Evolutionary conservation across 2,113 vertebrate genomes (phyloP).

Genomic region (Noturus placidus): DNA sequence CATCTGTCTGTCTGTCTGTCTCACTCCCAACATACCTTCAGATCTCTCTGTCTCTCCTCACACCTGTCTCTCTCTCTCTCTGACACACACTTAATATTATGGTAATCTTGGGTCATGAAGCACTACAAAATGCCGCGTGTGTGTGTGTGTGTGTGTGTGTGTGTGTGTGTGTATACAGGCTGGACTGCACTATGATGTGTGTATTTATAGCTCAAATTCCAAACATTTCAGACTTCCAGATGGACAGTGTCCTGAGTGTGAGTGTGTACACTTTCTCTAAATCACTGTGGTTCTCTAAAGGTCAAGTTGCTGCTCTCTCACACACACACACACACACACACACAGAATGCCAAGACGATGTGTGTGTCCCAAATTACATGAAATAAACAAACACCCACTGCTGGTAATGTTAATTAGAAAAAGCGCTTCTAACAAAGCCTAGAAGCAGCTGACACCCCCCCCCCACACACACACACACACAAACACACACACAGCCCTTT

Average conservation of each 20-base stretch:
- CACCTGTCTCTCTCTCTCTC: not conserved
- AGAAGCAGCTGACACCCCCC: conserved; percentile 27
- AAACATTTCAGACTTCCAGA: conserved; percentile 52
- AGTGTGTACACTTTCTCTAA: conserved; percentile 15
- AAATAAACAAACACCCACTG: conserved; percentile 25
- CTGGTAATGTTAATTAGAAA: conserved; percentile 42
- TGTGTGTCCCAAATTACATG: conserved; percentile 48
- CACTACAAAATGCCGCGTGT: not conserved
- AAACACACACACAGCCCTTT: conserved; percentile 48
- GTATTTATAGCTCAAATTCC: conserved; percentile 56
- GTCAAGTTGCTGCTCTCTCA: conserved; percentile 28
- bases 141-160: conserved; percentile 20
- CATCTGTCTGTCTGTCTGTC: conserved; percentile 1
- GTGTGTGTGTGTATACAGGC: not conserved
- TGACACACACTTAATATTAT: not conserved
- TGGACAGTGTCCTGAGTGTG: conserved; percentile 13
- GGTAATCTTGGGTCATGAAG: not conserved
- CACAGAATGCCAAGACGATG: not conserved
- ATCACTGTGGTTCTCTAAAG: not conserved
- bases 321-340: not conserved
- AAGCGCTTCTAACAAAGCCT: conserved; percentile 46
- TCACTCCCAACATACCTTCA: not conserved
- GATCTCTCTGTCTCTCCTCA: not conserved
- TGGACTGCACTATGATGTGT: conserved; percentile 47
- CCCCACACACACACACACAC: conserved; percentile 27